Evolutionary conservation across 2,113 vertebrate species (phyloP).

Genomic region (Chroicocephalus ridibundus): DNA sequence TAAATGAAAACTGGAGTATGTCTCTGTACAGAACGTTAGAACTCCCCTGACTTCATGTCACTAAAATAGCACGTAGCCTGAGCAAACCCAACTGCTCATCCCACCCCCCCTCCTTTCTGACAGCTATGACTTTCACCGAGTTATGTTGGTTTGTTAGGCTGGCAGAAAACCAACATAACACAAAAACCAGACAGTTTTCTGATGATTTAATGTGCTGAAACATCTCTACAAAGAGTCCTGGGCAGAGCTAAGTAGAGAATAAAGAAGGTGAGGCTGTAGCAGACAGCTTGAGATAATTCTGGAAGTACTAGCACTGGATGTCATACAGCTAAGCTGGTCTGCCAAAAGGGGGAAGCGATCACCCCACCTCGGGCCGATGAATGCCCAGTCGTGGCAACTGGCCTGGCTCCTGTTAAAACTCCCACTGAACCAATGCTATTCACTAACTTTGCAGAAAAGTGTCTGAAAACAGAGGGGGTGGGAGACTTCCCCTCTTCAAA

Average conservation of each 20-base stretch:
- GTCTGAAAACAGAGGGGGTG: neutral
- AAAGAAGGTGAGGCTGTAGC: neutral
- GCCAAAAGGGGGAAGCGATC: neutral
- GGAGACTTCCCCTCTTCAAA: neutral
- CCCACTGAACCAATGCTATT: neutral
- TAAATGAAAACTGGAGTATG: neutral
- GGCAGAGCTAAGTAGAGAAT: neutral
- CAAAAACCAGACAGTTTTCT: neutral
- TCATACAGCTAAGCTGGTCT: neutral
- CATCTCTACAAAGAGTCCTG: neutral
- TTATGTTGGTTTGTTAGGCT: neutral
- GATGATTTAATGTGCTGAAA: neutral
- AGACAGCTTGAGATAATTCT: neutral
- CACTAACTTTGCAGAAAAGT: neutral
- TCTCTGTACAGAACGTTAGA: neutral
- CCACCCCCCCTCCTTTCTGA: neutral
- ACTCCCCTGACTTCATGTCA: neutral
- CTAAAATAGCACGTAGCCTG: neutral
- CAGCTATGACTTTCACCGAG: neutral
- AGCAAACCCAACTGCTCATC: neutral
- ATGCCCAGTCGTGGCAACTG: neutral
- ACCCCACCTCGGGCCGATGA: accelerated
- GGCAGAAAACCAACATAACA: neutral
- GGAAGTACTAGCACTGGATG: neutral
- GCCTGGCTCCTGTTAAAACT: neutral